These are phyloP conservation scores for Cyrtorhinus lividipennis DNA, from an alignment of 1,140 invertebrate species.

Conservation along the genomic window DNA sequence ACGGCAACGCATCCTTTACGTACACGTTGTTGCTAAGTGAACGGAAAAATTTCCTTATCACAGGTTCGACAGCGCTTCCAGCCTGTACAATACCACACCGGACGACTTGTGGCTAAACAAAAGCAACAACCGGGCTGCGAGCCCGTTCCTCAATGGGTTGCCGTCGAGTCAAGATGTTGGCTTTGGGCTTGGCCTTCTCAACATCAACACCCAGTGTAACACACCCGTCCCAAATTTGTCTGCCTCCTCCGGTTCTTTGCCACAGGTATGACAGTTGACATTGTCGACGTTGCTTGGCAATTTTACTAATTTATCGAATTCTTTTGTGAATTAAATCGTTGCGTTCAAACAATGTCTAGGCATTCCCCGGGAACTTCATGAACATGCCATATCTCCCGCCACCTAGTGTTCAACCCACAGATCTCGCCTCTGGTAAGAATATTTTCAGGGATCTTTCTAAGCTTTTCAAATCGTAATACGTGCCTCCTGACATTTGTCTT, in stretches of 20 bases:
- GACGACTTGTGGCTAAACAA: slow-evolving; percentile 14
- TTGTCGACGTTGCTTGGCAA: too few relatives aligned
- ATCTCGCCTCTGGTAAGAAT: neutral
- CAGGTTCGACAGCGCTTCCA: neutral
- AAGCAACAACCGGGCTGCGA: slow-evolving; percentile 2
- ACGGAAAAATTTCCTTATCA: neutral
- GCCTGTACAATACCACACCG: neutral
- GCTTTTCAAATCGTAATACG: too few relatives aligned
- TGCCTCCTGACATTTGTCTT: too few relatives aligned
- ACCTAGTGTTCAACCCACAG: neutral
- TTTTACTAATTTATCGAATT: neutral
- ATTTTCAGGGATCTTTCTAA: too few relatives aligned
- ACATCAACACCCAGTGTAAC: slow-evolving; percentile 18
- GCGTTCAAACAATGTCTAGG: neutral
- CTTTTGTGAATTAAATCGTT: neutral
- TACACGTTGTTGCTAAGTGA: too few relatives aligned
- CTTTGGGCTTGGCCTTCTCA: slow-evolving; percentile 16
- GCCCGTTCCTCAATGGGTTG: neutral
- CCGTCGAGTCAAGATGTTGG: slow-evolving; percentile 15
- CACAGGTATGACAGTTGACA: too few relatives aligned
- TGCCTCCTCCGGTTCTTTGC: neutral
- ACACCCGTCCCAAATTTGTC: slow-evolving; percentile 12
- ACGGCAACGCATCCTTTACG: too few relatives aligned
- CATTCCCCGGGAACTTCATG: neutral
- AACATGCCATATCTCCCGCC: neutral